Conservation (phyloP, 2,888 invertebrate genomes). For the Hyposoter didymator region DNA sequence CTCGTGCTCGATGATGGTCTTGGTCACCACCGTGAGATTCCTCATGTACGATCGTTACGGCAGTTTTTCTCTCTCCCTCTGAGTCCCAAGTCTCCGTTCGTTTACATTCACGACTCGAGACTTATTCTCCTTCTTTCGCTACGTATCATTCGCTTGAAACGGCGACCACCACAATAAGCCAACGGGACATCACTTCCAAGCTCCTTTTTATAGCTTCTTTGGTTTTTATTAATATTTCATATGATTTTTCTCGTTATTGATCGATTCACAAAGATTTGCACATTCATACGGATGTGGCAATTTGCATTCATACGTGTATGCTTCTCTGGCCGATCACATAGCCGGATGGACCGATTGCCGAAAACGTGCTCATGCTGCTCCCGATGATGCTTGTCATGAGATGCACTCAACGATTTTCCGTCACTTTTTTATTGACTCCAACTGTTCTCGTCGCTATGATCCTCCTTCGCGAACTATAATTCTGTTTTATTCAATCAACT, state of each 20-base stretch:
- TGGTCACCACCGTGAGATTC: slow-evolving; percentile 38
- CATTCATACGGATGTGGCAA: too few species aligned
- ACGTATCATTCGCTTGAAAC: slow-evolving; percentile 36
- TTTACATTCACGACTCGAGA: neutral
- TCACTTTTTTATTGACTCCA: neutral
- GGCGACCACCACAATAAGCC: slow-evolving; percentile 1
- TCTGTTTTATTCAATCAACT: neutral
- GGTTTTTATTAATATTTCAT: slow-evolving; percentile 8
- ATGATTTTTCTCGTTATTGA: slow-evolving; percentile 7
- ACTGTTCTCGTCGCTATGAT: neutral
- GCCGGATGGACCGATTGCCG: neutral
- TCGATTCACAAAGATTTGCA: slow-evolving; percentile 5
- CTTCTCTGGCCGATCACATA: slow-evolving; percentile 17
- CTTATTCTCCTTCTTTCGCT: slow-evolving; percentile 39
- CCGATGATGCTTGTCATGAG: neutral
- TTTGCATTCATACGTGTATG: neutral
- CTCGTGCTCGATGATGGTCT: slow-evolving; percentile 61
- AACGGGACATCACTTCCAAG: slow-evolving; percentile 22
- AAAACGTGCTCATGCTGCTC: neutral
- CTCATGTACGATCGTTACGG: slow-evolving; percentile 19
- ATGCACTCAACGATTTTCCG: neutral
- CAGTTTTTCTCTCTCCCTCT: slow-evolving; percentile 47
- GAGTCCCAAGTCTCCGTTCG: slow-evolving; percentile 19
- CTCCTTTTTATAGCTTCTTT: slow-evolving; percentile 21
- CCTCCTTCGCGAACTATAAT: slow-evolving; percentile 4